Base-by-base conservation (phyloP, 1,140 invertebrate species). In the Rhizoglyphus robini region DNA sequence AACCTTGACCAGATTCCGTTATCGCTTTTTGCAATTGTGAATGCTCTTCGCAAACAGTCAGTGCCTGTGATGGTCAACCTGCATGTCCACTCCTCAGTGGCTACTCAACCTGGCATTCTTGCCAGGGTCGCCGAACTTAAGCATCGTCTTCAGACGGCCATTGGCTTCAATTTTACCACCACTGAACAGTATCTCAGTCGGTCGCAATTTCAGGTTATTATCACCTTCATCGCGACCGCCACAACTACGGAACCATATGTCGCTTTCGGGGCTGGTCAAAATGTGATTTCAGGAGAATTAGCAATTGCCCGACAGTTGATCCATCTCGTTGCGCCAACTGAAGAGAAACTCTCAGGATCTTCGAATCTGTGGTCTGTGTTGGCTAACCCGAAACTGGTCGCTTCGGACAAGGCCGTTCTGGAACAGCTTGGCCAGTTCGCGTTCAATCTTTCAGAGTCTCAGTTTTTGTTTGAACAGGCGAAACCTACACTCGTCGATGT, bases 41-140 rank as follows among this genome's bases (percentile, higher is more conserved):
- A n/a, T 38, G 15, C 29, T 20, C 3, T 60, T 2, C 13, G 15
- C 29, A 60, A 60, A 32, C 15, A 32, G 15, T 30, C 15, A 34
- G 8, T 27, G 2, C 15, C 15, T n/a, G 15, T 60, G 15, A 18
- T 60, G 27, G 29, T 27, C n/a, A 60, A 32, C 29, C 27, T 29
- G n/a, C 58, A 60, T 60, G 32, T 60, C 23, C 58, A 60, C 29
- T 60, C 58, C 13, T 60, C 58, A 20, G 15, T 60, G n/a, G 8
- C 2, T 58, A n/a, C 3, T 34, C 1, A 2, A 2, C 25, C 54
- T 18, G n/a, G n/a, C n/a, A n/a, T n/a, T n/a, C n/a, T n/a, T n/a
- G n/a, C n/a, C n/a, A n/a, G n/a, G n/a, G n/a, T n/a, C n/a, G n/a
- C n/a, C n/a, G n/a, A n/a, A n/a, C n/a, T n/a, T n/a, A n/a, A n/a